These are phyloP conservation scores for Campoletis raptor DNA, from an alignment of 2,888 invertebrate species.

Conservation along the genomic window DNA sequence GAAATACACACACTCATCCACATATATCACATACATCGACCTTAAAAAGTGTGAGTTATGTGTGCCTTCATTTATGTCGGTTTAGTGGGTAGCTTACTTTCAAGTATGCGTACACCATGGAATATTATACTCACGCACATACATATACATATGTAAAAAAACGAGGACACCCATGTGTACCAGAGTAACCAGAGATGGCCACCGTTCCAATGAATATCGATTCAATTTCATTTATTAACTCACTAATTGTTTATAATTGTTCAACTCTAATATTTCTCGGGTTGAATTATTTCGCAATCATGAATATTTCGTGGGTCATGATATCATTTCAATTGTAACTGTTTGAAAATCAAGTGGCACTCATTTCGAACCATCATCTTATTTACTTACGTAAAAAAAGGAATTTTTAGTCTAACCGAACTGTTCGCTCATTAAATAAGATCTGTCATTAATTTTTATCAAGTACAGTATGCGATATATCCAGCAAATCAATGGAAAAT, in stretches of 20 bases:
- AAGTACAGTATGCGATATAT: too few relatives aligned
- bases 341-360: background rate
- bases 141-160: slow-evolving; percentile 17
- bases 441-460: too few relatives aligned
- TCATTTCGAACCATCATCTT: background rate
- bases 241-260: background rate
- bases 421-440: background rate
- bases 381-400: background rate
- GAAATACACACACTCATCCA: slow-evolving; percentile 5
- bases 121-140: slow-evolving; percentile 41
- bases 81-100: slow-evolving; percentile 8
- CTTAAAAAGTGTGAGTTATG: slow-evolving; percentile 27
- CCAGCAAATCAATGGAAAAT: too few relatives aligned
- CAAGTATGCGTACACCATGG: slow-evolving; percentile 24
- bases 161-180: slow-evolving; percentile 61
- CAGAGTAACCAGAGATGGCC: slow-evolving; percentile 59
- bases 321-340: background rate
- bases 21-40: slow-evolving; percentile 16
- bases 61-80: slow-evolving; percentile 37
- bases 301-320: background rate
- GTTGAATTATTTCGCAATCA: background rate
- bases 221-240: slow-evolving; percentile 3
- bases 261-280: background rate
- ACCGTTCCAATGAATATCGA: slow-evolving; percentile 22
- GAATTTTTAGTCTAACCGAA: background rate